A percentile compares a stretch with the other conserved stretches of the same genome.
These are phyloP conservation scores for Siniperca undulata DNA, from an alignment of 2,797 vertebrate genomes.

Conservation along the genomic window DNA sequence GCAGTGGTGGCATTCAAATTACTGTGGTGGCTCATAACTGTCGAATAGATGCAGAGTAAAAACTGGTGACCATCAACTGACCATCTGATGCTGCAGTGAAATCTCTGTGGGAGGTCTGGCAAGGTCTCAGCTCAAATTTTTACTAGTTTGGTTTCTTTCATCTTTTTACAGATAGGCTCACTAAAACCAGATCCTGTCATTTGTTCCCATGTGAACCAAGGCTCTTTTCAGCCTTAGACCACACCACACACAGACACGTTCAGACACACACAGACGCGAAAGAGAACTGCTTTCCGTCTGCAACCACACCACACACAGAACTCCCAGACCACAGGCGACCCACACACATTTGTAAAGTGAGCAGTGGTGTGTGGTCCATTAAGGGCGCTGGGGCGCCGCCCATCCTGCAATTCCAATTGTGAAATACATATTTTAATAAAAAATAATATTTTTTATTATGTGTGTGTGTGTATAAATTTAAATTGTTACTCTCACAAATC, in stretches of 20 bases:
- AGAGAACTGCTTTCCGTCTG: constrained; percentile 54
- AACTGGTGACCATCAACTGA: constrained; percentile 66
- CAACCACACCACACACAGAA: constrained; percentile 60
- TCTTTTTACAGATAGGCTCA: constrained; percentile 72
- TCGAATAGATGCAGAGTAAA: constrained; percentile 47
- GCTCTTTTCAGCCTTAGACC: constrained; percentile 62
- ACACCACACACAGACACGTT: constrained; percentile 70
- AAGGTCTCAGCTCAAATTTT: constrained; percentile 55
- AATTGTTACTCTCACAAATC: too few species aligned
- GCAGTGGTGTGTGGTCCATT: not conserved
- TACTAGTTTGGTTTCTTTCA: constrained; percentile 72
- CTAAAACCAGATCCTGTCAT: constrained; percentile 77
- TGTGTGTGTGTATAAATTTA: too few species aligned
- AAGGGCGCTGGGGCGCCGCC: too few species aligned
- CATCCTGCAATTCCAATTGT: too few species aligned
- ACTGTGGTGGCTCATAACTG: constrained; percentile 51
- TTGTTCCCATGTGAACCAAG: constrained; percentile 72
- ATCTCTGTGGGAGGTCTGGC: constrained; percentile 74
- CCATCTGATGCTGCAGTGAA: constrained; percentile 62
- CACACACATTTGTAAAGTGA: constrained; percentile 37
- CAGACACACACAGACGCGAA: constrained; percentile 40
- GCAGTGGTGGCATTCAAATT: constrained; percentile 30
- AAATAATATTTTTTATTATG: too few species aligned
- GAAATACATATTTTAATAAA: too few species aligned
- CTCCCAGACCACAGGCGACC: constrained; percentile 37